Percentiles rank a stretch among this genome's conserved stretches.
Conservation (phyloP, 1,140 invertebrate genomes). For the Phymorhynchus buccinoides region DNA sequence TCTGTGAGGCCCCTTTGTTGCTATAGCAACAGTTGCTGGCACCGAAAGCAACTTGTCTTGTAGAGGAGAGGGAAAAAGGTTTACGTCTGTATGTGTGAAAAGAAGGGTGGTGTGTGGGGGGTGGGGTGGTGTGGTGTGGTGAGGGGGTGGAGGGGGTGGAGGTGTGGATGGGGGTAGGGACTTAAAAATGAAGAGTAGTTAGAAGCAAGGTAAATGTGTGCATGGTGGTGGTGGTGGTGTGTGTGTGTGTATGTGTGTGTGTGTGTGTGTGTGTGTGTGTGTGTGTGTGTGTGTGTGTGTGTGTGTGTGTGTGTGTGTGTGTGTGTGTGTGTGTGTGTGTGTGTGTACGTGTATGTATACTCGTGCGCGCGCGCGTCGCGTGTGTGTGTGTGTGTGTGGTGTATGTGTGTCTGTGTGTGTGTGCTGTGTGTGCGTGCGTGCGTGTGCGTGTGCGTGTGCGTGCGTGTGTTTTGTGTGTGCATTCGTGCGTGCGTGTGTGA, state of each 20-base stretch:
- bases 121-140: background rate
- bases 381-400: background rate
- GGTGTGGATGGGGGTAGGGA: background rate
- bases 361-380: background rate
- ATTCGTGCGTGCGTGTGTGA: background rate
- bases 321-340: background rate
- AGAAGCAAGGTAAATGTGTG: too few species aligned
- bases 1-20: background rate
- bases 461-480: background rate
- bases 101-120: background rate
- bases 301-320: slow-evolving; percentile 9
- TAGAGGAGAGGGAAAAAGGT: background rate
- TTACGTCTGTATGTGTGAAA: background rate
- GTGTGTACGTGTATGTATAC: slow-evolving; percentile 1
- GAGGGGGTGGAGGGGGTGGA: background rate
- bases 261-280: background rate
- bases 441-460: slow-evolving; percentile 1
- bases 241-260: background rate
- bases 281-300: background rate
- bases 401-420: background rate
- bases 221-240: too few species aligned
- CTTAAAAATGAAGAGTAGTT: background rate
- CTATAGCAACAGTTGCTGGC: background rate
- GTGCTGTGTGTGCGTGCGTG: background rate
- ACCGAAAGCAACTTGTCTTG: slow-evolving; percentile 14